A percentile compares a stretch with the other conserved stretches of the same genome.
Evolutionary conservation across 2,888 invertebrate species (phyloP).

Genomic region (Quadroppia sp.): DNA sequence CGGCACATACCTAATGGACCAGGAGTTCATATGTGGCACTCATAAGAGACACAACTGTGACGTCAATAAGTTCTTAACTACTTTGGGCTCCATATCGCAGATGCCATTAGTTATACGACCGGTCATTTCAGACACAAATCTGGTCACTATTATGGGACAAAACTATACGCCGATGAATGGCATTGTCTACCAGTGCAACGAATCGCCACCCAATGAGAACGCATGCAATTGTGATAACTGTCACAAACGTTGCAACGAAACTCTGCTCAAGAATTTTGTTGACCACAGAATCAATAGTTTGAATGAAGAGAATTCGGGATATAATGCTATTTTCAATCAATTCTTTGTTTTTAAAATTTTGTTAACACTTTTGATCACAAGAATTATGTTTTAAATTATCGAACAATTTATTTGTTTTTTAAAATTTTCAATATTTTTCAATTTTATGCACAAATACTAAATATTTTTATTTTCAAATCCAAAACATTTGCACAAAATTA

Average conservation of each 20-base stretch:
- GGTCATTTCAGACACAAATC: constrained; percentile 4
- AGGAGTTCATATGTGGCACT: constrained; percentile 34
- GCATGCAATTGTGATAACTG: constrained; percentile 41
- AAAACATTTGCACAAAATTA: no score
- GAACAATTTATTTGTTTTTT: background rate
- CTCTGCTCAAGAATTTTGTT: background rate
- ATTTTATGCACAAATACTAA: no score
- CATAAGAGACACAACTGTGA: constrained; percentile 27
- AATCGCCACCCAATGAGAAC: constrained; percentile 34
- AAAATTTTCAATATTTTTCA: no score
- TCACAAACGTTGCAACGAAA: constrained; percentile 30
- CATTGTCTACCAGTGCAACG: constrained; percentile 31
- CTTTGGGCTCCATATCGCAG: constrained; percentile 33
- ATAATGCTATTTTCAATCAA: background rate
- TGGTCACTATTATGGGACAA: background rate
- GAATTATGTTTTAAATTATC: background rate
- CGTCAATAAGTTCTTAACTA: constrained; percentile 19
- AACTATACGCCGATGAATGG: constrained; percentile 31
- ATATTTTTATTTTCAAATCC: no score
- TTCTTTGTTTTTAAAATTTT: background rate
- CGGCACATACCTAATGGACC: constrained; percentile 40
- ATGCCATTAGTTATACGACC: constrained; percentile 37
- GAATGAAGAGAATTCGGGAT: background rate
- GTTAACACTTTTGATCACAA: background rate
- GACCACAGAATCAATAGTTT: background rate